These are phyloP conservation scores for Philopedon plagiatum DNA, from an alignment of 2,888 invertebrate species.

Conservation along the genomic window DNA sequence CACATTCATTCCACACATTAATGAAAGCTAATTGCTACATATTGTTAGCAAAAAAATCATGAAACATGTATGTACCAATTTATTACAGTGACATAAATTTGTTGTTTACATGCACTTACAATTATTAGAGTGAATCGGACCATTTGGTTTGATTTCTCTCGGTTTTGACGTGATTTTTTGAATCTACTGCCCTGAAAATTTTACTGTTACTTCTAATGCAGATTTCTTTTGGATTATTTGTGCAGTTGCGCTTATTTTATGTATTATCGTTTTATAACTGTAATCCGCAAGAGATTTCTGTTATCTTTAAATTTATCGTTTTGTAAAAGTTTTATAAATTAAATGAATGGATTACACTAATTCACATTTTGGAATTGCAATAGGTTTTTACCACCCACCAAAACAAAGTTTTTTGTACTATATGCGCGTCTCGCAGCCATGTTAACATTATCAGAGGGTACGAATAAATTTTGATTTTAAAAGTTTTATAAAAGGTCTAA, in stretches of 20 bases:
- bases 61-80: background rate
- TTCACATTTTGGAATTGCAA: no score
- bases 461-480: no score
- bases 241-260: background rate
- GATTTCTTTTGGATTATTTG: background rate
- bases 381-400: no score
- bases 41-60: conserved; percentile 1
- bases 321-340: no score
- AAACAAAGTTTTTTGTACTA: no score
- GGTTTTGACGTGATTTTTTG: background rate
- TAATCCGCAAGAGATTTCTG: no score
- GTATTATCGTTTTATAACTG: no score
- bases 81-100: conserved; percentile 2
- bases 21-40: background rate
- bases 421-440: no score
- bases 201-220: conserved; percentile 9
- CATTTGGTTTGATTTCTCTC: conserved; percentile 2
- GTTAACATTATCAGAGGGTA: no score
- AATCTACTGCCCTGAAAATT: conserved; percentile 13
- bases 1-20: background rate
- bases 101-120: background rate
- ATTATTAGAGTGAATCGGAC: conserved; percentile 16
- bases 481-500: no score
- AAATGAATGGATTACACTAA: no score
- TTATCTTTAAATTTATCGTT: no score